A percentile compares a stretch with the other conserved stretches of the same genome.
Conservation (phyloP, 2,888 invertebrate genomes). For the Neoscelio sp. region DNA sequence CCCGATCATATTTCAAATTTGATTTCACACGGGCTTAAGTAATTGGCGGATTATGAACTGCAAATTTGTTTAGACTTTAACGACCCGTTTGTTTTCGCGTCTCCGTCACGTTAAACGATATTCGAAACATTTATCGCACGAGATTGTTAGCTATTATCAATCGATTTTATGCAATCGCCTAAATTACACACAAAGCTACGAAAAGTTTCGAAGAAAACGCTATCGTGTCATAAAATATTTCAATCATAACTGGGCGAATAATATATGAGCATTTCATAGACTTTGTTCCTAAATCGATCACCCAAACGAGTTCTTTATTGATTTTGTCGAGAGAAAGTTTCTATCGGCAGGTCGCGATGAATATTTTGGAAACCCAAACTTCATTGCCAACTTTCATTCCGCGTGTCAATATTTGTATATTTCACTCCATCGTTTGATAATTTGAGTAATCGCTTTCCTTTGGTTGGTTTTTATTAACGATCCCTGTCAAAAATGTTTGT, state of each 20-base stretch:
- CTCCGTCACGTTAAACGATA: conserved; percentile 9
- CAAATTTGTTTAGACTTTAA: conserved; percentile 2
- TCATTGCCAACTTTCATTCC: no score
- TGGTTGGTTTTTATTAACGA: no score
- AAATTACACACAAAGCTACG: conserved; percentile 17
- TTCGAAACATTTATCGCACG: conserved; percentile 4
- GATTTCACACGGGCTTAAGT: no score
- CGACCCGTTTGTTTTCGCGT: background rate
- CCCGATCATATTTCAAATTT: conserved; percentile 2
- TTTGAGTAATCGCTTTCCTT: no score
- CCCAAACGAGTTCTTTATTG: conserved; percentile 13
- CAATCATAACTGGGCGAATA: conserved; percentile 41
- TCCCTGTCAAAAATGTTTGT: no score
- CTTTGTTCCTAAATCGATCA: conserved; percentile 48
- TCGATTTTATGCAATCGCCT: conserved; percentile 13
- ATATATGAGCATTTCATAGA: conserved; percentile 34
- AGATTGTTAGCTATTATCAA: conserved; percentile 25
- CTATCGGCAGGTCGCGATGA: no score
- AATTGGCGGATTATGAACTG: conserved; percentile 17
- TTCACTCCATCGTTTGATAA: no score
- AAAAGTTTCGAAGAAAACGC: conserved; percentile 32
- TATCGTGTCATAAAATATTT: conserved; percentile 33
- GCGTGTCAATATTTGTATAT: no score
- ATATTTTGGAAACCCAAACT: no score
- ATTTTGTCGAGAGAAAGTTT: conserved; percentile 7